Base-by-base conservation (phyloP, 2,113 vertebrate species). In the Furnarius figulus region DNA sequence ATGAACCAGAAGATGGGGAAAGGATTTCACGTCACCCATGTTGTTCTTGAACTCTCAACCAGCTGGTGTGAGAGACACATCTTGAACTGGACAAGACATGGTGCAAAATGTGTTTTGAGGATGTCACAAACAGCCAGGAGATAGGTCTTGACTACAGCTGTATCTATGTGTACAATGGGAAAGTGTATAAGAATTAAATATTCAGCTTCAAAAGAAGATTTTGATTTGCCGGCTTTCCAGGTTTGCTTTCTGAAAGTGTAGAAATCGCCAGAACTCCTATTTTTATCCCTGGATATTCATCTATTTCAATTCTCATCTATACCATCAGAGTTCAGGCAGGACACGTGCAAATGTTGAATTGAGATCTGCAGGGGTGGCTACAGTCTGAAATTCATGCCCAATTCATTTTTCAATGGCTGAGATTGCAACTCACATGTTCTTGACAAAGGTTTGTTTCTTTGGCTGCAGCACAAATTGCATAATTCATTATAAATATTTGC, bases 401-500 rank as follows among this genome's bases (percentile, higher is more conserved):
- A 52, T 78, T 89, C 67, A 59, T 52, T 81, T 90, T 76, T 90
- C 70, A 73, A 12, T 78, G 89, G 71, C 73, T 84, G 71, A 76
- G 66, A 68, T 90, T 85, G 47, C 39, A 81, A 33, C 61, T 85
- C 30, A 21, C n/a, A 21, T 56, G 50, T 85, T 39, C 44, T 37
- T 30, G 6, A 46, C 31, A 76, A 70, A 76, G 35, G 79, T 73
- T 87, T 85, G 55, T 73, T 85, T 90, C 83, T 78, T 55, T 73
- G 59, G 39, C 37, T 85, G 65, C 83, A 81, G 49, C 20, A 55
- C 61, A 63, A 59, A 78, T 50, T 46, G 55, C 28, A 30, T 81
- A 68, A 73, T 77, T 81, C 39, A 37, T 85, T 92, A 50, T 55
- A 81, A 94, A 82, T 85, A 81, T 74, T 93, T 85, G 87, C 49